Evolutionary conservation across 2,888 invertebrate species (phyloP).

Genomic region (Augiades crinisus): DNA sequence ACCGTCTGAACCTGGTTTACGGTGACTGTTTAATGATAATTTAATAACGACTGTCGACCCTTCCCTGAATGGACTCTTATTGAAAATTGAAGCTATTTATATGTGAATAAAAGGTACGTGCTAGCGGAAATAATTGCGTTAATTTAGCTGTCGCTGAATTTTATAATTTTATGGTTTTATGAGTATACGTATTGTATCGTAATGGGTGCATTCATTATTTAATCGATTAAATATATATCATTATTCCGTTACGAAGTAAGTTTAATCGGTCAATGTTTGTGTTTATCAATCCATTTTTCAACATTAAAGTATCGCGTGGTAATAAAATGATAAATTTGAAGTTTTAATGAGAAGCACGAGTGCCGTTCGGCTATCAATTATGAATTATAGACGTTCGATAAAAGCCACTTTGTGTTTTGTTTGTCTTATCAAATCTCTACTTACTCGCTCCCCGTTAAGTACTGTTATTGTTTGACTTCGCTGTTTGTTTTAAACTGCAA

Average conservation of each 20-base stretch:
- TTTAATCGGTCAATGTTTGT: background rate
- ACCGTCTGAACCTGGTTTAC: slow-evolving; percentile 36
- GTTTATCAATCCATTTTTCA: background rate
- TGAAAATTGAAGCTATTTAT: slow-evolving; percentile 44
- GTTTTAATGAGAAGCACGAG: background rate
- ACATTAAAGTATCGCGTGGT: background rate
- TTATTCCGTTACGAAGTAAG: too few species aligned
- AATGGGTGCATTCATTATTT: background rate
- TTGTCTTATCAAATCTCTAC: slow-evolving; percentile 29
- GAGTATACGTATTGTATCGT: background rate
- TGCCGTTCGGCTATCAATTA: background rate
- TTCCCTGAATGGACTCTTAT: slow-evolving; percentile 52
- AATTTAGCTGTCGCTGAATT: background rate
- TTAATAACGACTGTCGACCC: slow-evolving; percentile 35
- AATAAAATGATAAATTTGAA: background rate
- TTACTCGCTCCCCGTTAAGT: slow-evolving; percentile 22
- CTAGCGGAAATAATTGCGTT: slow-evolving; percentile 35
- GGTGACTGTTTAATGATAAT: slow-evolving; percentile 44
- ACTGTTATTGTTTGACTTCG: slow-evolving; percentile 25
- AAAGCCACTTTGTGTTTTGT: slow-evolving; percentile 16
- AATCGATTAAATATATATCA: too few species aligned
- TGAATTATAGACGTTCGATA: slow-evolving; percentile 1
- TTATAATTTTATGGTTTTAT: background rate
- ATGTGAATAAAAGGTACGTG: slow-evolving; percentile 58
- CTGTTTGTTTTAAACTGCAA: slow-evolving; percentile 24